Conservation (phyloP, 2,113 vertebrate species). For the Thunnus thynnus region DNA sequence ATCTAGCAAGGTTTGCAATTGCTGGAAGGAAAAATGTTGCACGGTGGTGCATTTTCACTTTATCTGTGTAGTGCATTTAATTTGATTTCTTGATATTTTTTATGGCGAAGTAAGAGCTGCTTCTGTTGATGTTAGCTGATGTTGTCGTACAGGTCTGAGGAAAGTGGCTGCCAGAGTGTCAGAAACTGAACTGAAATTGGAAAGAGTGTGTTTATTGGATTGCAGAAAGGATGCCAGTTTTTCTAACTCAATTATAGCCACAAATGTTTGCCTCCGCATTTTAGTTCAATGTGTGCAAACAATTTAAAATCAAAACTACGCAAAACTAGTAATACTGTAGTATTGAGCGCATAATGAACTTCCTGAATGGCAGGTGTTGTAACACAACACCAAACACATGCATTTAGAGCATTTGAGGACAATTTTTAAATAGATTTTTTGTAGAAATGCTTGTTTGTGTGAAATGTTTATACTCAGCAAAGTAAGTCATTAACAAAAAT, state of each 20-base stretch:
- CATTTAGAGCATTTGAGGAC: background rate
- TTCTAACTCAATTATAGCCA: too few relatives aligned
- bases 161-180: background rate
- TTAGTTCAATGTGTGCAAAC: background rate
- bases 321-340: too few relatives aligned
- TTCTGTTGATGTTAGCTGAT: background rate
- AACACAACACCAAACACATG: background rate
- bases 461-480: background rate
- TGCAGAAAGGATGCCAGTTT: background rate
- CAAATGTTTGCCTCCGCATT: background rate
- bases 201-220: background rate
- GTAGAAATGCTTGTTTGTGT: background rate
- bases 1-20: slow-evolving; percentile 42
- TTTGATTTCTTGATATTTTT: background rate
- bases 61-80: background rate
- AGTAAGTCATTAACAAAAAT: background rate
- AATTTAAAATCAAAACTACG: too few relatives aligned
- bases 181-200: background rate
- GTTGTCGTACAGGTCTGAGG: background rate
- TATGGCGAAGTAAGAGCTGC: background rate
- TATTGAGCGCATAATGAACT: too few relatives aligned
- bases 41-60: background rate
- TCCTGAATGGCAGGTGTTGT: background rate
- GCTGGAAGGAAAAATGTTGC: slow-evolving; percentile 17
- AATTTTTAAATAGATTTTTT: background rate